Conservation (phyloP, 2,888 invertebrate genomes). For the Poecilus cupreus region DNA sequence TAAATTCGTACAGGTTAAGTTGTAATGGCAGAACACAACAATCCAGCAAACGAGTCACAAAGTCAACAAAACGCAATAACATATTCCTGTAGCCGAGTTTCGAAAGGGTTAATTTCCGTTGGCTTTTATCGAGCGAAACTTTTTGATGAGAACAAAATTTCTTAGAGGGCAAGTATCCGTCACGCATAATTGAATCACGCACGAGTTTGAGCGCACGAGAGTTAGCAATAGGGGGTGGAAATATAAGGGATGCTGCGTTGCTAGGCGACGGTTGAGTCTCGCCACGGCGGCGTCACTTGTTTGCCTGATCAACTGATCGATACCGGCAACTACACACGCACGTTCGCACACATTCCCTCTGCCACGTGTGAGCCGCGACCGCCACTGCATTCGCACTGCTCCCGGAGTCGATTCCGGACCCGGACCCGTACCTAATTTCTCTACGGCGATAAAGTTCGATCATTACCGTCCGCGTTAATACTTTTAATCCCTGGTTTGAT, state of each 20-base stretch:
- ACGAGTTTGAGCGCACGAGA: slow-evolving; percentile 61
- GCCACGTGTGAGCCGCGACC: slow-evolving; percentile 38
- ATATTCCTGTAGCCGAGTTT: slow-evolving; percentile 18
- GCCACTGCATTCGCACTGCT: not conserved
- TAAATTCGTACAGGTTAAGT: slow-evolving; percentile 41
- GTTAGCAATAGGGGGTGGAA: slow-evolving; percentile 63
- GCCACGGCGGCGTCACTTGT: slow-evolving; percentile 72
- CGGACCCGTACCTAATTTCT: slow-evolving; percentile 4
- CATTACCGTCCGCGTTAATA: slow-evolving; percentile 31
- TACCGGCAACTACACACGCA: slow-evolving; percentile 34
- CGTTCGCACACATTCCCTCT: slow-evolving; percentile 38
- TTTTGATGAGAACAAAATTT: slow-evolving; percentile 55
- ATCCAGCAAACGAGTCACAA: slow-evolving; percentile 2
- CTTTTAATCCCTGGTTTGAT: slow-evolving; percentile 52
- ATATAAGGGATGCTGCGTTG: slow-evolving; percentile 71
- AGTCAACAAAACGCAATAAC: slow-evolving; percentile 16
- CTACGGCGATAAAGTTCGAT: slow-evolving; percentile 16
- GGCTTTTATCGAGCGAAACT: slow-evolving; percentile 53
- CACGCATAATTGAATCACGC: slow-evolving; percentile 72
- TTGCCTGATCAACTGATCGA: slow-evolving; percentile 68
- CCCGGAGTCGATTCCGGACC: not conserved
- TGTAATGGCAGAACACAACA: slow-evolving; percentile 35
- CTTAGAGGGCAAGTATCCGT: slow-evolving; percentile 63
- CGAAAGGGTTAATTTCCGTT: slow-evolving; percentile 50
- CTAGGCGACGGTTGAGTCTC: slow-evolving; percentile 70